Evolutionary conservation across 1,140 invertebrate species (phyloP), one percentile per base, ranked within the genome.

Genomic region (Camponotus floridanus): DNA sequence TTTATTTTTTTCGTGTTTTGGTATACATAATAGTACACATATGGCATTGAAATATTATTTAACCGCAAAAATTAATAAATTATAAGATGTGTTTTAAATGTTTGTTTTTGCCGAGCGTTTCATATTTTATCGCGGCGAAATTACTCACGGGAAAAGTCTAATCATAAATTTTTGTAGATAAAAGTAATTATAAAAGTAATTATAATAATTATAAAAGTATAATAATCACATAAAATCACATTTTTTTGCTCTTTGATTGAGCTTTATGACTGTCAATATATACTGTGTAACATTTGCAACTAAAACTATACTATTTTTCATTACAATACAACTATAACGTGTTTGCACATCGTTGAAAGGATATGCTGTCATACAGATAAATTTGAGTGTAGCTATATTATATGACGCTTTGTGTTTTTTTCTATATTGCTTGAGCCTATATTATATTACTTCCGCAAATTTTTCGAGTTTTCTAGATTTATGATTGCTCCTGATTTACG

Each of bases 301-400:
- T 76, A 87, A 86, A 88, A 59, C 76, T 88, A 65, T 45, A 86
- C 78, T 86, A 55, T 55, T 74, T 68, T 55, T 79, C 67, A 57
- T 78, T 83, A 71, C 76, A 64, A 76, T 55, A 31, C 45, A 59
- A 64, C 42, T 73, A 88, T n/a, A 88, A 80, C 15, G 15, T 26
- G 45, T 33, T 11, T 36, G 9, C 1, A 18, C 51, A 85, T 81
- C 51, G 67, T 51, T 0, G 71, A 78, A 89, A 83, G 70, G 55
- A 80, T 88, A 65, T 26, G 18, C 74, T 51, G 51, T n/a, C 11
- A 21, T 70, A 76, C 84, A 57, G 70, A 76, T 78, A 86, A 88
- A 81, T 89, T 83, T 83, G 71, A 89, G 70, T 86, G 76, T 74
- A 86, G 74, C 80, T 42, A 33, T 67, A 51, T 67, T 55, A 74